Percentiles rank a stretch among this genome's conserved stretches.
Conservation (phyloP, 2,113 vertebrate species). For the Excalfactoria chinensis region DNA sequence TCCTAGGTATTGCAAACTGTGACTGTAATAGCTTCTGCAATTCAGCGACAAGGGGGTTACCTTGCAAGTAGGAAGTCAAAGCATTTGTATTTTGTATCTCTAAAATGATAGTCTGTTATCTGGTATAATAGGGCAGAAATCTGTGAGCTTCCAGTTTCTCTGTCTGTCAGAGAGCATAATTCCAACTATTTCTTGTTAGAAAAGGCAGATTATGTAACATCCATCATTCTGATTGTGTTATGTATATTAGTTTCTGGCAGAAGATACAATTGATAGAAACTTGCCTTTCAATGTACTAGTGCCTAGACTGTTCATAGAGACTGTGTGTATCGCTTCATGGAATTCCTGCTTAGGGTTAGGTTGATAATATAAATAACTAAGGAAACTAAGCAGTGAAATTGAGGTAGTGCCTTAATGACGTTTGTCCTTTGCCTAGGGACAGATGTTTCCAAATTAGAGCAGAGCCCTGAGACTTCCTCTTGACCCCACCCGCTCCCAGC, state of each 20-base stretch:
- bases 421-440: background rate
- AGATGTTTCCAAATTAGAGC: slow-evolving; percentile 34
- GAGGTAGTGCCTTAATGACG: background rate
- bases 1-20: background rate
- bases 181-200: background rate
- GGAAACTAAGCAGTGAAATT: background rate
- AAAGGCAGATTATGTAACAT: background rate
- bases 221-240: background rate
- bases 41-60: background rate
- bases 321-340: background rate
- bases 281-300: background rate
- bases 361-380: background rate
- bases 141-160: background rate
- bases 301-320: background rate
- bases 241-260: background rate
- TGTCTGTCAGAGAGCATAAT: rapidly evolving
- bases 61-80: background rate
- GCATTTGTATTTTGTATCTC: background rate
- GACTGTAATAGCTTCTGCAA: background rate
- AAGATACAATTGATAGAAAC: background rate
- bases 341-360: background rate
- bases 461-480: background rate
- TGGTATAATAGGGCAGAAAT: background rate
- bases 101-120: background rate
- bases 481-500: background rate